Conservation (phyloP, 2,113 vertebrate species). For the Prionailurus viverrinus region DNA sequence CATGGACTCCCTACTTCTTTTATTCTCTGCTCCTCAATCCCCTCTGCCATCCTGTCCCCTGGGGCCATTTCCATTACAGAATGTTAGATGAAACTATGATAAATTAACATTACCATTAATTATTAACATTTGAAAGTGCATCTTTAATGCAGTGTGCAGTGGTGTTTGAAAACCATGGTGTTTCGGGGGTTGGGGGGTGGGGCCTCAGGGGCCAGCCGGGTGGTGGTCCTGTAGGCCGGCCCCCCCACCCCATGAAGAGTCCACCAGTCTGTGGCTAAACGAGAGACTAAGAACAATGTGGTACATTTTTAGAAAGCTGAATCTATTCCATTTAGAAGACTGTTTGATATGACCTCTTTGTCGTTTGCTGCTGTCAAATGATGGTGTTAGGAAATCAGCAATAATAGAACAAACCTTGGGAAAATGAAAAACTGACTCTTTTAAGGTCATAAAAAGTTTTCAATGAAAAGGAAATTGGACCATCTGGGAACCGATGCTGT, state of each 20-base stretch:
- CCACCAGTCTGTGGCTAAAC: neutral
- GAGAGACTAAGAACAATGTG: neutral
- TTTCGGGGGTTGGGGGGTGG: neutral
- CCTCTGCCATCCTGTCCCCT: neutral
- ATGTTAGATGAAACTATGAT: neutral
- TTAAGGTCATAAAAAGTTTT: neutral
- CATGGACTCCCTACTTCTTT: neutral
- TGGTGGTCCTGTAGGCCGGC: neutral
- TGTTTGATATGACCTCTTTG: neutral
- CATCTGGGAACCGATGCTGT: neutral
- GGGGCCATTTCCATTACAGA: neutral
- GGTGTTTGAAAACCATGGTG: neutral
- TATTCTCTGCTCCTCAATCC: neutral
- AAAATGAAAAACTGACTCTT: neutral
- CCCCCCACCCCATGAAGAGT: neutral
- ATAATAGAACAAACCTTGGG: neutral
- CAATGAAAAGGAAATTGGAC: neutral
- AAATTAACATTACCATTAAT: conserved; percentile 36
- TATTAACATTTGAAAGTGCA: conserved; percentile 49
- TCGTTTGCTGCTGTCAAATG: neutral
- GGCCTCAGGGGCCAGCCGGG: neutral
- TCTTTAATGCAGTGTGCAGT: neutral
- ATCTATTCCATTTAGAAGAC: neutral
- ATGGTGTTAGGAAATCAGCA: neutral
- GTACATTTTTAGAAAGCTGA: neutral